phyloP scores from a whole-genome alignment of 2,797 vertebrate genomes.

The Decapterus maruadsi region DNA sequence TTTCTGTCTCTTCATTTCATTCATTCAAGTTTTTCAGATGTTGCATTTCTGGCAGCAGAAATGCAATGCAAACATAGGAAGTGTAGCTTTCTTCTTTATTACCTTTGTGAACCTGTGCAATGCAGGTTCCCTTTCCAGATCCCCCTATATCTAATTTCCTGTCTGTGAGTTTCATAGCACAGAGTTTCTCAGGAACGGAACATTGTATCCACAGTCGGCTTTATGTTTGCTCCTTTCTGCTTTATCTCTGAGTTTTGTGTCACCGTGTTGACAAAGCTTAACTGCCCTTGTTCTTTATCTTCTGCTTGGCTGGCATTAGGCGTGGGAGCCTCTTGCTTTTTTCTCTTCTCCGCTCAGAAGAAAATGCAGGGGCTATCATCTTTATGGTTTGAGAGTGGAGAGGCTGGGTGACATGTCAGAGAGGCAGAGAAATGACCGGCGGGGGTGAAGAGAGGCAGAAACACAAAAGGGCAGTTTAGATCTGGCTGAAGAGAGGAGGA shows the following conservation, averaged over 20 bases:
- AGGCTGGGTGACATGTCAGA: slow-evolving; percentile 18
- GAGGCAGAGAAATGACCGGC: slow-evolving; percentile 14
- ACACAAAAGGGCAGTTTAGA: slow-evolving; percentile 1
- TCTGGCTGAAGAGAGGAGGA: slow-evolving; percentile 1
- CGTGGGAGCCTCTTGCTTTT: slow-evolving; percentile 35
- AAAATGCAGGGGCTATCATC: slow-evolving; percentile 39
- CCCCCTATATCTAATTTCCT: slow-evolving; percentile 41
- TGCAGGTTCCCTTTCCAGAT: slow-evolving; percentile 1
- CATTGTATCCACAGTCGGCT: slow-evolving; percentile 34
- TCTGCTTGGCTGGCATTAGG: slow-evolving; percentile 42
- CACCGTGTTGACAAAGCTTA: slow-evolving; percentile 65
- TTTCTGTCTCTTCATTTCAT: neutral
- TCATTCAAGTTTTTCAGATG: neutral
- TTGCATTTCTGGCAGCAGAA: neutral
- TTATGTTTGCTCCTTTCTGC: slow-evolving; percentile 45
- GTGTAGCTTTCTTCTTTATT: neutral
- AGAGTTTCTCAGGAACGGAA: slow-evolving; percentile 23
- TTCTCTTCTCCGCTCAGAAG: slow-evolving; percentile 23
- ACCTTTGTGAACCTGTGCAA: slow-evolving; percentile 20
- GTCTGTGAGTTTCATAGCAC: slow-evolving; percentile 23
- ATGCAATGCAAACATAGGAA: slow-evolving; percentile 15
- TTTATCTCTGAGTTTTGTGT: slow-evolving; percentile 61
- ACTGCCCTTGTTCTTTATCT: slow-evolving; percentile 53
- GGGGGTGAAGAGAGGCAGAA: neutral
- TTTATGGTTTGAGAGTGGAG: slow-evolving; percentile 30